These are phyloP conservation scores for Acanthornis magna DNA, from an alignment of 2,797 vertebrate species.

Conservation along the genomic window DNA sequence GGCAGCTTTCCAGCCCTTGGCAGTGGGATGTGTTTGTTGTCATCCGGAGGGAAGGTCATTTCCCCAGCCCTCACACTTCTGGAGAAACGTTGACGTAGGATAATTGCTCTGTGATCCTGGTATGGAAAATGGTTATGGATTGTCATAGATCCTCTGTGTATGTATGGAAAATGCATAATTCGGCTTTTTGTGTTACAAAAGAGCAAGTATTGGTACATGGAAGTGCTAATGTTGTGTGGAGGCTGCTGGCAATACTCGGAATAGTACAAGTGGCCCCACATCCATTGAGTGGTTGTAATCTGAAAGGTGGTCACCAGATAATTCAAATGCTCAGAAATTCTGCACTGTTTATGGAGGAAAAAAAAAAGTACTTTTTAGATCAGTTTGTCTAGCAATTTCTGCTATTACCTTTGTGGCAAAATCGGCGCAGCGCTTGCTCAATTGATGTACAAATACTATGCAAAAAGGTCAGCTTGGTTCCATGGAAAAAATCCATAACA, in stretches of 20 bases:
- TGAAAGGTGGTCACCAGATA: background rate
- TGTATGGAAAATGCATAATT: background rate
- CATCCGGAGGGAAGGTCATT: background rate
- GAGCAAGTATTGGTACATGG: background rate
- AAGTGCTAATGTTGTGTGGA: background rate
- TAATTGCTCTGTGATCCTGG: rapidly evolving
- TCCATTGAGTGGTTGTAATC: background rate
- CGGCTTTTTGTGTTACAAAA: background rate
- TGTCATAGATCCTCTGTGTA: background rate
- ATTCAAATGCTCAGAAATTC: background rate
- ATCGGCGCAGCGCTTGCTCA: background rate
- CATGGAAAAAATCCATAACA: background rate
- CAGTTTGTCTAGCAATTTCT: background rate
- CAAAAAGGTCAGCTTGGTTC: background rate
- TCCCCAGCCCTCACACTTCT: rapidly evolving
- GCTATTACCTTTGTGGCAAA: background rate
- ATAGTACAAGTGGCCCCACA: too few species aligned
- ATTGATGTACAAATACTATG: background rate
- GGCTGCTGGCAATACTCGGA: rapidly evolving
- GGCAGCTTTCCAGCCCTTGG: background rate
- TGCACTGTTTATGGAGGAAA: background rate
- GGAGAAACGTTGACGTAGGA: background rate
- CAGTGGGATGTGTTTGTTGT: background rate
- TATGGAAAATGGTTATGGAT: background rate
- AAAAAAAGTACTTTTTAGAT: background rate